Evolutionary conservation across 2,888 invertebrate species (phyloP).

Genomic region (Tenthredo livida): DNA sequence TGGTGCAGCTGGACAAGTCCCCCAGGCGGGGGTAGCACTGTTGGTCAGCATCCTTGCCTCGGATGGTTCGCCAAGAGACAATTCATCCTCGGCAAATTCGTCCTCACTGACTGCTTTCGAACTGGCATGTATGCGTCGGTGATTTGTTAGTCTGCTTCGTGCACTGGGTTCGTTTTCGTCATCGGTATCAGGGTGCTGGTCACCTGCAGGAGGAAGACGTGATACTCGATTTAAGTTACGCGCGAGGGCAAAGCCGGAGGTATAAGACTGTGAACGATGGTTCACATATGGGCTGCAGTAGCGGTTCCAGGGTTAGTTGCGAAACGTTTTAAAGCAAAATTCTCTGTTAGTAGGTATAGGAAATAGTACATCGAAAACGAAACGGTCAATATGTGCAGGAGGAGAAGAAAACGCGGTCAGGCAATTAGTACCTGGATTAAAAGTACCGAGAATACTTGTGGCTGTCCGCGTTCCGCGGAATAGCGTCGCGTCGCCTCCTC

Average conservation of each 20-base stretch:
- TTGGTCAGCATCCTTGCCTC: conserved; percentile 79
- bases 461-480: neutral
- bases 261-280: neutral
- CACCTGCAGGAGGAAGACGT: conserved; percentile 64
- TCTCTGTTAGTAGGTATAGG: neutral
- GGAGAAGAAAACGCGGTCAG: neutral
- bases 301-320: conserved; percentile 19
- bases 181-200: conserved; percentile 73
- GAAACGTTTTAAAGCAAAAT: conserved; percentile 1
- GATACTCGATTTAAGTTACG: neutral
- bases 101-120: conserved; percentile 85
- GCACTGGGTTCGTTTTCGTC: conserved; percentile 73
- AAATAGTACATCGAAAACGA: neutral
- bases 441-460: conserved; percentile 13
- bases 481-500: conserved; percentile 53
- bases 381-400: neutral
- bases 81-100: conserved; percentile 92
- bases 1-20: conserved; percentile 82
- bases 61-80: conserved; percentile 79
- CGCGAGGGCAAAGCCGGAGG: neutral
- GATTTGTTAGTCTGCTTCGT: conserved; percentile 70
- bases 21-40: conserved; percentile 79
- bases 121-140: conserved; percentile 70
- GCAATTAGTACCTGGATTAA: conserved; percentile 22
- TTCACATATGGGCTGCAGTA: neutral